A percentile compares a stretch with the other conserved stretches of the same genome.
Evolutionary conservation across 64 coral and sea anemone species (phyloP).

Genomic region (Platygyra sinensis): DNA sequence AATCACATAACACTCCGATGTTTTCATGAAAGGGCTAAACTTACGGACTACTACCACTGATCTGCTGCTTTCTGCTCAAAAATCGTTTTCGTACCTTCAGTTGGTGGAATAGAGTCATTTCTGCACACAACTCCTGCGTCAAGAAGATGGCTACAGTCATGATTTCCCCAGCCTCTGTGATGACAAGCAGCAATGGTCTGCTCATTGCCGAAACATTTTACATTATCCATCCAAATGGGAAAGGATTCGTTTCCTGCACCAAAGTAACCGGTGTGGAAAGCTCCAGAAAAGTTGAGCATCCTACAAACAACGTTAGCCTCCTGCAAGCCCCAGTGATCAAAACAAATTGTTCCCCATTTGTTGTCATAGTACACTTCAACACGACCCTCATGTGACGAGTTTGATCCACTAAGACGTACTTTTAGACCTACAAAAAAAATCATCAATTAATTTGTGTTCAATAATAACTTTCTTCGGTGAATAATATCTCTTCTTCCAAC

Average conservation of each 20-base stretch:
- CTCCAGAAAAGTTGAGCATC: conserved; percentile 66
- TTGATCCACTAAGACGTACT: conserved; percentile 55
- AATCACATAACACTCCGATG: too few relatives aligned
- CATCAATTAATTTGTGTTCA: too few relatives aligned
- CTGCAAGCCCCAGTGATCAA: conserved; percentile 43
- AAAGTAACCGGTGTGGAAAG: not conserved
- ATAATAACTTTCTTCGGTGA: too few relatives aligned
- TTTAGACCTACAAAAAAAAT: not conserved
- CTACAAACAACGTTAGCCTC: conserved; percentile 72
- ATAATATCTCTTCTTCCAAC: too few relatives aligned
- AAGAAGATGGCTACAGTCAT: conserved; percentile 35
- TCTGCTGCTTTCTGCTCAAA: too few relatives aligned
- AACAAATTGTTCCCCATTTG: conserved; percentile 75
- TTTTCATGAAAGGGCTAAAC: not conserved
- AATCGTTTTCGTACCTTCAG: not conserved
- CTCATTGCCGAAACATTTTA: conserved; percentile 16
- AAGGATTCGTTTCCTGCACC: conserved; percentile 18
- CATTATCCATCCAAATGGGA: conserved; percentile 73
- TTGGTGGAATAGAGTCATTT: not conserved
- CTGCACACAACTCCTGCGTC: conserved; percentile 55
- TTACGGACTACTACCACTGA: too few relatives aligned
- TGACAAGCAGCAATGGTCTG: conserved; percentile 35
- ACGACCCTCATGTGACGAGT: conserved; percentile 50
- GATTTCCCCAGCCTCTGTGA: conserved; percentile 41
- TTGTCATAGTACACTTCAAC: conserved; percentile 69